Evolutionary conservation across 2,888 invertebrate genomes (phyloP).

Genomic region (Spialia ferax): DNA sequence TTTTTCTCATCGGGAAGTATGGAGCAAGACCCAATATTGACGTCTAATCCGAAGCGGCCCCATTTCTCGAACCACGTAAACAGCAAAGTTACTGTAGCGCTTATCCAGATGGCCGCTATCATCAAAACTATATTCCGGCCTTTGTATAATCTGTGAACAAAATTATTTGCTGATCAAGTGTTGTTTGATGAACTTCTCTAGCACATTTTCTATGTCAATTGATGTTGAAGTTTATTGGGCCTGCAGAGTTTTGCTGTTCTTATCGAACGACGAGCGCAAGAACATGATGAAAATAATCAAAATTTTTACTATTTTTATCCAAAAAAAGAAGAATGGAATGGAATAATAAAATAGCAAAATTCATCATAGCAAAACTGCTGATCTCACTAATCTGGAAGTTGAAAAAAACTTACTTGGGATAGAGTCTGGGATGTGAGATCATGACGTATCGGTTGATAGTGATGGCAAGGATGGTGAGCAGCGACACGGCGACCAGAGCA

Average conservation of each 20-base stretch:
- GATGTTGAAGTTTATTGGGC: too few relatives aligned
- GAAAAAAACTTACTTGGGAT: constrained; percentile 87
- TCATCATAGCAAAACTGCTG: too few relatives aligned
- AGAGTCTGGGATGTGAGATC: constrained; percentile 93
- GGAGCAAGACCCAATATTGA: constrained; percentile 91
- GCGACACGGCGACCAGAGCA: constrained; percentile 91
- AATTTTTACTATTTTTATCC: too few relatives aligned
- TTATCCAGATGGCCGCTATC: constrained; percentile 91
- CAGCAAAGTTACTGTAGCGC: constrained; percentile 89
- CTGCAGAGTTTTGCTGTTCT: too few relatives aligned
- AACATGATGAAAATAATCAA: too few relatives aligned
- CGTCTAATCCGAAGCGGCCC: constrained; percentile 93
- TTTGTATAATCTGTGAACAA: constrained; percentile 88
- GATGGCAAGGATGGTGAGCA: constrained; percentile 92
- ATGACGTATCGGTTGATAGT: constrained; percentile 94
- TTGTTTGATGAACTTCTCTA: too few relatives aligned
- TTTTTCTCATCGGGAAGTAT: constrained; percentile 89
- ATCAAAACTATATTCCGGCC: constrained; percentile 89
- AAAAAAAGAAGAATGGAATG: too few relatives aligned
- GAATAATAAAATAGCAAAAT: too few relatives aligned
- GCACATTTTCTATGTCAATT: too few relatives aligned
- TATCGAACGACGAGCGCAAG: too few relatives aligned
- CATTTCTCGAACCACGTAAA: constrained; percentile 91
- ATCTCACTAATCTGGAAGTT: neutral
- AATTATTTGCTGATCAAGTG: constrained; percentile 18